Evolutionary conservation across 2,888 invertebrate genomes (phyloP).

Genomic region (Drosophila yooni): DNA sequence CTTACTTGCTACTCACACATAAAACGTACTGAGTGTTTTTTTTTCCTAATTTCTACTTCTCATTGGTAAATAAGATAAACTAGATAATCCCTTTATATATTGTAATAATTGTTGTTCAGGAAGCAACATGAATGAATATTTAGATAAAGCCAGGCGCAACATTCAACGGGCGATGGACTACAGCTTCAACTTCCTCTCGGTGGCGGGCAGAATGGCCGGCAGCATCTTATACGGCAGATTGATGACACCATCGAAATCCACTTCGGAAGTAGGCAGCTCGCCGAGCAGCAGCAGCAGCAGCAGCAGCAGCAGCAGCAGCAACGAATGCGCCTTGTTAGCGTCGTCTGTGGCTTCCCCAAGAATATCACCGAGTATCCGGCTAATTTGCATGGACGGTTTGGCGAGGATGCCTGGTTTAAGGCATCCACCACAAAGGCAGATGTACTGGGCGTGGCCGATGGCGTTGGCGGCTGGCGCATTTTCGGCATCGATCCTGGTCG

Average conservation of each 20-base stretch:
- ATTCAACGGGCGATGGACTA: slow-evolving; percentile 28
- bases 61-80: slow-evolving; percentile 21
- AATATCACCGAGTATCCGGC: slow-evolving; percentile 89
- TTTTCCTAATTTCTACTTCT: slow-evolving; percentile 22
- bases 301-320: no score
- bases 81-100: background rate
- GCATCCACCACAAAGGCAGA: slow-evolving; percentile 89
- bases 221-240: slow-evolving; percentile 4
- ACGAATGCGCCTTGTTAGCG: slow-evolving; percentile 90
- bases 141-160: slow-evolving; percentile 37
- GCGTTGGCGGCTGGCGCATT: slow-evolving; percentile 98
- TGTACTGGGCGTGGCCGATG: slow-evolving; percentile 98
- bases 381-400: slow-evolving; percentile 93
- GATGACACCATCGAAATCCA: background rate
- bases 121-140: slow-evolving; percentile 38
- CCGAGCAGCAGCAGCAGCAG: no score
- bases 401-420: slow-evolving; percentile 98
- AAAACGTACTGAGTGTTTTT: slow-evolving; percentile 16
- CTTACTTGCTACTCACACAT: slow-evolving; percentile 27
- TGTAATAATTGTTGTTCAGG: slow-evolving; percentile 2
- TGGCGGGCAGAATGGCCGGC: slow-evolving; percentile 9
- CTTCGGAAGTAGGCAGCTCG: background rate
- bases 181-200: slow-evolving; percentile 21
- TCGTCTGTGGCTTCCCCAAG: slow-evolving; percentile 96
- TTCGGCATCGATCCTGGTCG: slow-evolving; percentile 98